Conservation (phyloP, 1,140 invertebrate species). For the Delia radicum region DNA sequence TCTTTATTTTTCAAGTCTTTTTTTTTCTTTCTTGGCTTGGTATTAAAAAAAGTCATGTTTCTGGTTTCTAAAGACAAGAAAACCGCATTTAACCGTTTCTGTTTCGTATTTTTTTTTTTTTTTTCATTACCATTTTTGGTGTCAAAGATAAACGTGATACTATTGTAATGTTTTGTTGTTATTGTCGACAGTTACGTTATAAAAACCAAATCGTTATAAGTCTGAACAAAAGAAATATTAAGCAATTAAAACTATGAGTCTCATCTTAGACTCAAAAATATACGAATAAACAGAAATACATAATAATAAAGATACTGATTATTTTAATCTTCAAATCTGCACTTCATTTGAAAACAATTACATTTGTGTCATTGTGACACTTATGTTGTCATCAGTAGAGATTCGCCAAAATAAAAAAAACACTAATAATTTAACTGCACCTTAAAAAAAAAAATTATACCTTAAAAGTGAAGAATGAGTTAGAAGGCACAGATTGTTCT, state of each 20-base stretch:
- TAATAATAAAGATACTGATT: not conserved
- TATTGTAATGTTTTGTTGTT: not conserved
- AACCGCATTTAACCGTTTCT: not conserved
- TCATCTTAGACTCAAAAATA: not conserved
- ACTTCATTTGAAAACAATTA: constrained; percentile 5
- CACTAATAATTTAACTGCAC: not conserved
- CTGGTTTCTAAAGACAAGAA: not conserved
- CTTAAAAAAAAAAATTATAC: not conserved
- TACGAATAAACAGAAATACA: not conserved
- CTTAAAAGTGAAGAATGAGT: not conserved
- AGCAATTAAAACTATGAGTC: constrained; percentile 1
- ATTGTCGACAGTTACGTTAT: not conserved
- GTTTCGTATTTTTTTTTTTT: not conserved
- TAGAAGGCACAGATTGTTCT: too few relatives aligned
- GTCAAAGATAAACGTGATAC: constrained; percentile 4
- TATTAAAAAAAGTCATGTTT: not conserved
- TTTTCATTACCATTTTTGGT: constrained; percentile 4
- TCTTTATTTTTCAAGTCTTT: not conserved
- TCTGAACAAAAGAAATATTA: not conserved
- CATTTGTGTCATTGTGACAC: not conserved
- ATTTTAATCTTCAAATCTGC: not conserved
- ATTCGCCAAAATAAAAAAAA: too few relatives aligned
- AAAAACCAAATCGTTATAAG: not conserved
- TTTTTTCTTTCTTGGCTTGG: not conserved
- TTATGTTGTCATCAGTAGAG: not conserved